Percentiles rank a stretch among this genome's conserved stretches.
Conservation (phyloP, 2,888 invertebrate genomes). For the Lepidochitona cinerea region DNA sequence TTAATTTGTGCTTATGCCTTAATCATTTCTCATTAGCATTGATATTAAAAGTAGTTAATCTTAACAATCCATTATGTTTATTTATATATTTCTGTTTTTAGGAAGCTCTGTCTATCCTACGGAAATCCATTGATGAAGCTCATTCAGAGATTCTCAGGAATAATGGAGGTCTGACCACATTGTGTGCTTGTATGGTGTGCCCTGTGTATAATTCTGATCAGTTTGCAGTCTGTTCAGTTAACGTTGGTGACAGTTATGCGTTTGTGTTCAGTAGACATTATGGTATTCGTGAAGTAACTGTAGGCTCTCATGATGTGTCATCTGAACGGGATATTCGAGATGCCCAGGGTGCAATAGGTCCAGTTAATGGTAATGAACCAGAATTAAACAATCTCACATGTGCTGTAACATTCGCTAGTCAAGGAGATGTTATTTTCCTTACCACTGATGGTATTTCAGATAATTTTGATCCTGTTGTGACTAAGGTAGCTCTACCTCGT, state of each 20-base stretch:
- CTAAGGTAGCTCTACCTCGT: constrained; percentile 80
- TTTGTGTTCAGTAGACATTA: constrained; percentile 82
- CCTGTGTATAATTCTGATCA: constrained; percentile 72
- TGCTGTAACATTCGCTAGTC: constrained; percentile 84
- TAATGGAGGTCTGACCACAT: constrained; percentile 81
- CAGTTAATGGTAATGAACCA: constrained; percentile 85
- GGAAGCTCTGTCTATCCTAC: constrained; percentile 83
- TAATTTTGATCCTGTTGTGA: constrained; percentile 93
- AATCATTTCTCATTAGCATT: too few species aligned
- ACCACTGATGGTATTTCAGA: constrained; percentile 93
- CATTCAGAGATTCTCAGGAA: constrained; percentile 88
- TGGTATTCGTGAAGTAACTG: constrained; percentile 86
- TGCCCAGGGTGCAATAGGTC: constrained; percentile 89
- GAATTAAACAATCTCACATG: constrained; percentile 90
- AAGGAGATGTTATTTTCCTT: constrained; percentile 87
- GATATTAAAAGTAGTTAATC: too few species aligned
- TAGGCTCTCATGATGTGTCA: constrained; percentile 86
- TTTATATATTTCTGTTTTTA: too few species aligned
- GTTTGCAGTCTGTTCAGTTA: constrained; percentile 85
- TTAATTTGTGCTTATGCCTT: too few species aligned
- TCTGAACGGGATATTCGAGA: constrained; percentile 90
- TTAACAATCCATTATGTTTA: too few species aligned
- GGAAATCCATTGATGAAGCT: constrained; percentile 87
- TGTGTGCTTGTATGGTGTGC: constrained; percentile 83
- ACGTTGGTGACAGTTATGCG: constrained; percentile 91